Evolutionary conservation across 2,888 invertebrate genomes (phyloP).

Genomic region (Trachelus troglodyta): DNA sequence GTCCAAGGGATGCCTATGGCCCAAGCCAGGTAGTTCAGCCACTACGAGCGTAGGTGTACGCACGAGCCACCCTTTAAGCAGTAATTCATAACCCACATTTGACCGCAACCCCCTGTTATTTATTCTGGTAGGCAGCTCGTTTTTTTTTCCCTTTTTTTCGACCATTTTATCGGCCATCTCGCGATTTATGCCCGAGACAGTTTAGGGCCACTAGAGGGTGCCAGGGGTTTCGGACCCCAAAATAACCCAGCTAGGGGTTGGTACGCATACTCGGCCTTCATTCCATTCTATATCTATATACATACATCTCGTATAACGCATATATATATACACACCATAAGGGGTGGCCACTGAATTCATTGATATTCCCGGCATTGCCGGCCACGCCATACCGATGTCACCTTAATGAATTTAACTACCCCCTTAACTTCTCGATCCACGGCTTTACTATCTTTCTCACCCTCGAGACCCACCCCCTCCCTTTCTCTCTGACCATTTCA

Average conservation of each 20-base stretch:
- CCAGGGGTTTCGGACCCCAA: conserved; percentile 29
- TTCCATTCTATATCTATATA: too few species aligned
- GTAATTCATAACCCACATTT: conserved; percentile 39
- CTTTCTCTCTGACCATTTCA: conserved; percentile 13
- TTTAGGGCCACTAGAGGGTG: conserved; percentile 12
- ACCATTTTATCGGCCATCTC: conserved; percentile 45
- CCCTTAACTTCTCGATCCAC: conserved; percentile 25
- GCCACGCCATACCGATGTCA: conserved; percentile 33
- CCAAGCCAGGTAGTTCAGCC: background rate
- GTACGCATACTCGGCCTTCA: too few species aligned
- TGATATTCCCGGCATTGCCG: conserved; percentile 43
- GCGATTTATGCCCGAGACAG: conserved; percentile 39
- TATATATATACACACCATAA: background rate
- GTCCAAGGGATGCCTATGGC: background rate
- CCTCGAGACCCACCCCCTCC: background rate
- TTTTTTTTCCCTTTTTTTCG: conserved; percentile 35
- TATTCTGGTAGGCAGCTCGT: conserved; percentile 36
- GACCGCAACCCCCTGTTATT: conserved; percentile 40
- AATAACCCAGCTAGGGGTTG: conserved; percentile 19
- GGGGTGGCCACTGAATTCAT: conserved; percentile 31
- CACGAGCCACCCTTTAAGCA: conserved; percentile 21
- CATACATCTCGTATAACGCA: conserved; percentile 5
- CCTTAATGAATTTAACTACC: conserved; percentile 46
- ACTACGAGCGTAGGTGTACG: background rate
- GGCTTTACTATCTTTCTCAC: conserved; percentile 10